These are phyloP conservation scores for Manacus vitellinus DNA, from an alignment of 2,113 vertebrate genomes.

Conservation along the genomic window DNA sequence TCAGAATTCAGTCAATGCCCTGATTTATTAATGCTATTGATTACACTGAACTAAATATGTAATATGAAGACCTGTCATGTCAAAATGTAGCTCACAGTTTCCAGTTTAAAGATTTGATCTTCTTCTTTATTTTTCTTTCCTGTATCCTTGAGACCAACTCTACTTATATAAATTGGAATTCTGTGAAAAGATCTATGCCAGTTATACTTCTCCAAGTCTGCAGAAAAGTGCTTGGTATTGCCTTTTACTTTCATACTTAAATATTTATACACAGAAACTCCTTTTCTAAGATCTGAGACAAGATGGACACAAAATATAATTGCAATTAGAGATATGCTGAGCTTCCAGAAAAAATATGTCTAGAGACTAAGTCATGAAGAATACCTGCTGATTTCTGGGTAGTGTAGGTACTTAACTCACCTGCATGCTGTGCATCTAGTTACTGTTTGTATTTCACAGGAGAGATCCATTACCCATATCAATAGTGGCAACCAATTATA, in stretches of 20 bases:
- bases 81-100: background rate
- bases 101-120: constrained; percentile 13
- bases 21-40: constrained; percentile 66
- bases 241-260: constrained; percentile 51
- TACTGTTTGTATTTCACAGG: constrained; percentile 73
- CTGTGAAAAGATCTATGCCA: background rate
- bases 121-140: background rate
- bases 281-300: constrained; percentile 58
- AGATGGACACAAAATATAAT: constrained; percentile 74
- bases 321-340: constrained; percentile 77
- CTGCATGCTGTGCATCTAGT: constrained; percentile 72
- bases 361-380: constrained; percentile 68
- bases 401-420: constrained; percentile 72
- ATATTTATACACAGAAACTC: constrained; percentile 53
- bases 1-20: constrained; percentile 46
- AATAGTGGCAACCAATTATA: constrained; percentile 74
- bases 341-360: constrained; percentile 67
- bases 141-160: background rate
- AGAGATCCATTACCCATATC: constrained; percentile 72
- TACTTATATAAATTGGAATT: background rate
- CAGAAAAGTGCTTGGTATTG: constrained; percentile 16
- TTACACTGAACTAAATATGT: constrained; percentile 10
- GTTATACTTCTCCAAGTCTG: background rate
- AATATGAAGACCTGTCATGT: background rate
- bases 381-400: constrained; percentile 72